Evolutionary conservation across 2,113 vertebrate species (phyloP).

Genomic region (Hippopotamus amphibius): DNA sequence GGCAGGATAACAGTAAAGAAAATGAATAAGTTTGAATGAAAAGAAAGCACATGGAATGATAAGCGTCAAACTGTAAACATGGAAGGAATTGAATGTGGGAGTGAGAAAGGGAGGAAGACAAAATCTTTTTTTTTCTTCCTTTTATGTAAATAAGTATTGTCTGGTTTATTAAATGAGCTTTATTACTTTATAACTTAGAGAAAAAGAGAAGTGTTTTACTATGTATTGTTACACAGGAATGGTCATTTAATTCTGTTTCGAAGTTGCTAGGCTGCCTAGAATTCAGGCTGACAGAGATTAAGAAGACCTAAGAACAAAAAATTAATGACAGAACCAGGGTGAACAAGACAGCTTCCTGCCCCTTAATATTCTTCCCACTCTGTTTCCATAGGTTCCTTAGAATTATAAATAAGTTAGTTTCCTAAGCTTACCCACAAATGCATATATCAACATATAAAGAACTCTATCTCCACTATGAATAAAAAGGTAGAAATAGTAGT

Average conservation of each 20-base stretch:
- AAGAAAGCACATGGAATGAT: no score
- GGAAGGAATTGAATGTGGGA: background rate
- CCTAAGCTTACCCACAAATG: background rate
- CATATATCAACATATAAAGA: background rate
- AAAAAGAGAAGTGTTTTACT: background rate
- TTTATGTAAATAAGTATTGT: background rate
- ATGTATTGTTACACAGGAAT: background rate
- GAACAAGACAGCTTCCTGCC: background rate
- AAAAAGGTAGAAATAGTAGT: background rate
- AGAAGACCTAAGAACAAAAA: background rate
- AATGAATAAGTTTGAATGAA: background rate
- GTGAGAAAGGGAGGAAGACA: background rate
- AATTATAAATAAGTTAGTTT: background rate
- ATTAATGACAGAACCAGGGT: background rate
- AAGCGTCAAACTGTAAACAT: background rate
- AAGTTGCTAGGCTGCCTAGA: background rate
- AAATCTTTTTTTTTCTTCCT: no score
- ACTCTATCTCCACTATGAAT: background rate
- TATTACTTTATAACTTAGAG: background rate
- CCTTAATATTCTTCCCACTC: background rate
- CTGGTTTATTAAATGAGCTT: background rate
- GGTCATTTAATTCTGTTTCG: background rate
- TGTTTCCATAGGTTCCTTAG: background rate
- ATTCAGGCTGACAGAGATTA: background rate
- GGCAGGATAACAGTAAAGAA: no score